Percentiles rank a stretch among this genome's conserved stretches.
phyloP scores from a whole-genome alignment of 2,797 vertebrate species.

The Lindbergichthys nudifrons region DNA sequence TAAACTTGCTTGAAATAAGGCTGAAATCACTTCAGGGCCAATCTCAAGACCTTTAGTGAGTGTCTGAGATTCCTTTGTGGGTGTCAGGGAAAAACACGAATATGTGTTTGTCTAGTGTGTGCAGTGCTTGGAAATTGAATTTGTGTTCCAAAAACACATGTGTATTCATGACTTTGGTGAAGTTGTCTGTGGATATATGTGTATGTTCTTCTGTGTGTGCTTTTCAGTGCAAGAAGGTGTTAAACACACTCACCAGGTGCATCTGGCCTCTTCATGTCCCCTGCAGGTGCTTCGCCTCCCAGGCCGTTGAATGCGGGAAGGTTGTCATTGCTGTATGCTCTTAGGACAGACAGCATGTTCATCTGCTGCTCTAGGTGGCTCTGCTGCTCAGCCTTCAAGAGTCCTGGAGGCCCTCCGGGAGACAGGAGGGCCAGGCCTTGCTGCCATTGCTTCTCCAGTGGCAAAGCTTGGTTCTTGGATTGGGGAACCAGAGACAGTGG shows the following conservation, averaged over 20 bases:
- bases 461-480: slow-evolving; percentile 88
- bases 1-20: slow-evolving; percentile 89
- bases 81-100: slow-evolving; percentile 66
- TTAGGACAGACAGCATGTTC: slow-evolving; percentile 96
- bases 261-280: slow-evolving; percentile 96
- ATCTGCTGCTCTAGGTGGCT: slow-evolving; percentile 94
- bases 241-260: slow-evolving; percentile 93
- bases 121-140: slow-evolving; percentile 63
- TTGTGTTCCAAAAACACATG: slow-evolving; percentile 47
- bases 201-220: slow-evolving; percentile 23
- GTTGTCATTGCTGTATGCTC: slow-evolving; percentile 97
- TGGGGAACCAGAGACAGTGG: slow-evolving; percentile 81
- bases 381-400: slow-evolving; percentile 90
- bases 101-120: slow-evolving; percentile 69
- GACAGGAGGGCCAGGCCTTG: slow-evolving; percentile 88
- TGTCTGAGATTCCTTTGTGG: slow-evolving; percentile 75
- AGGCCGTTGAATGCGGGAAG: slow-evolving; percentile 95
- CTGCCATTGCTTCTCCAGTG: slow-evolving; percentile 91
- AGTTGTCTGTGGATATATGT: slow-evolving; percentile 14
- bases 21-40: slow-evolving; percentile 87
- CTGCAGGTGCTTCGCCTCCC: slow-evolving; percentile 80
- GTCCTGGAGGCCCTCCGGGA: slow-evolving; percentile 87
- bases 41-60: slow-evolving; percentile 77
- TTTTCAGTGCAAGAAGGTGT: slow-evolving; percentile 39
- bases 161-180: slow-evolving; percentile 34